Evolutionary conservation across 2,888 invertebrate genomes (phyloP), one percentile per base, ranked within the genome.

Genomic region (Leucania comma): DNA sequence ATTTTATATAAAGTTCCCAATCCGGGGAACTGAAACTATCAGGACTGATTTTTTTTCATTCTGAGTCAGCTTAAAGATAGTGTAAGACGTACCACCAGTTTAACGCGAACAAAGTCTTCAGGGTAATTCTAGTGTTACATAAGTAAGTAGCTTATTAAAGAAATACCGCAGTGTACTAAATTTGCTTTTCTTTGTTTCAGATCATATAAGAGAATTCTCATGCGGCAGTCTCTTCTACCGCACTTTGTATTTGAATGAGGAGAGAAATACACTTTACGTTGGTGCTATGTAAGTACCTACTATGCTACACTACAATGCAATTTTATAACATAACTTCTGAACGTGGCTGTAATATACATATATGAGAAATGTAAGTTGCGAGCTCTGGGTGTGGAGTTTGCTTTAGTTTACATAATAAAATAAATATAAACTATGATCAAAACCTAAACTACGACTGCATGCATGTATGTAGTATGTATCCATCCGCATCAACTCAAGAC

Each of bases 141-240:
- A 57, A 54, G 59, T 46, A 57, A 48, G 62, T 38, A 63, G 53
- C 38, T 64, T 58, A 72, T 56, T n/a, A 59, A 60, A 63, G n/a
- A 56, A 68, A 75, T 17, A 38, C 69, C 56, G 60, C 78, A 81
- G 59, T 53, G 46, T 69, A 54, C 58, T 63, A 63, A 77, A 72
- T 62, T 68, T 71, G 50, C 54, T 62, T 72, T 86, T 73, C 72
- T 91, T 90, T 90, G 84, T 87, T 96, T 67, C 96, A 97, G 97
- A 97, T 95, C 96, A 97, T 90, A 96, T 97, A 88, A 93, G 96
- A 85, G 96, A 96, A 84, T 97, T 97, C 90, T 94, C 96, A 46
- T 97, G 97, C 87, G 97, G 97, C 58, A 96, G 95, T 83, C 94
- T 97, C 75, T 97, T 96, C 90, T 97, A 97, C 91, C 96, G 97